Evolutionary conservation across 2,113 vertebrate genomes (phyloP).

Genomic region (Otocyon megalotis): DNA sequence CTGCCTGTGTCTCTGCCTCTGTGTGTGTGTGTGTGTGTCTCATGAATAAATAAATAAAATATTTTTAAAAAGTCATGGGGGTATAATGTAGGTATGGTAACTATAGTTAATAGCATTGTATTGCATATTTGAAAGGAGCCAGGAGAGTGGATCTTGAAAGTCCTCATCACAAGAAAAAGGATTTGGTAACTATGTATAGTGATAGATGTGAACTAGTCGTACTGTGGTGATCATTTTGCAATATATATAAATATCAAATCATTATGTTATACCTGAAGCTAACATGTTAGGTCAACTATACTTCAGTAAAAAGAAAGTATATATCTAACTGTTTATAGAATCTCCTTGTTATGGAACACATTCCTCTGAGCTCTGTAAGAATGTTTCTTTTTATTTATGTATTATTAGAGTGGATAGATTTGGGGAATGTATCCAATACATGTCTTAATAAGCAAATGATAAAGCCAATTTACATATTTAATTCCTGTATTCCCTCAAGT

Average conservation of each 20-base stretch:
- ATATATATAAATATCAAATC: not conserved
- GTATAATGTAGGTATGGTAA: not conserved
- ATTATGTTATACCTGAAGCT: not conserved
- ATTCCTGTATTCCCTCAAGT: not conserved
- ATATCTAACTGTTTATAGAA: not conserved
- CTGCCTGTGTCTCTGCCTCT: no score
- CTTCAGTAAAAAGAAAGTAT: not conserved
- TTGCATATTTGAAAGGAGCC: not conserved
- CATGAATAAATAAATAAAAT: no score
- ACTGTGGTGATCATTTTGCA: not conserved
- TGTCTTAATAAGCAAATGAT: conserved; percentile 54
- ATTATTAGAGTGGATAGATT: not conserved
- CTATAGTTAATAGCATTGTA: not conserved
- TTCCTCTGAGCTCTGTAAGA: not conserved
- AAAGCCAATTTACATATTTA: not conserved
- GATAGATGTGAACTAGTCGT: not conserved
- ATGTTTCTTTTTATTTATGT: not conserved
- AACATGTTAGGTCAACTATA: not conserved
- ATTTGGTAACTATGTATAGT: not conserved
- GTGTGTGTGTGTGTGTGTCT: no score
- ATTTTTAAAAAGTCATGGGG: not conserved
- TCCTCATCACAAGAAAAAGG: not conserved
- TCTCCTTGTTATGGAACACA: not conserved
- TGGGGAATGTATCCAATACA: not conserved
- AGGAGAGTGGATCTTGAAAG: not conserved